Conservation (phyloP, 1,140 invertebrate genomes). For the Stratiolaelaps scimitus region DNA sequence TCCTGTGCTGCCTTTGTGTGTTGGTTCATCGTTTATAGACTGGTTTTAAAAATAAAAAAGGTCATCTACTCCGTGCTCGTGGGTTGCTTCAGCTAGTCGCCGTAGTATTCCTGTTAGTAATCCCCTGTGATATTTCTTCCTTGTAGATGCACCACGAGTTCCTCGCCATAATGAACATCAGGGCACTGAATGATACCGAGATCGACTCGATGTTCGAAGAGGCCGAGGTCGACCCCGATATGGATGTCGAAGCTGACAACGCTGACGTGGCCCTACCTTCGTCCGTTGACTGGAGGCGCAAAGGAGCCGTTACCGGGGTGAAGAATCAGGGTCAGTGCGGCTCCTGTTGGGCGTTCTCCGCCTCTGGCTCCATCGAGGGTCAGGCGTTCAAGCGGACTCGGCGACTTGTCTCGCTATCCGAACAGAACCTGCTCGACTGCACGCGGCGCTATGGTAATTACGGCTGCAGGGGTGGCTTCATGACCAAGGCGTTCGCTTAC, state of each 20-base stretch:
- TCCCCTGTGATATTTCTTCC: too few species aligned
- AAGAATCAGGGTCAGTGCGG: conserved; percentile 43
- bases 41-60: too few species aligned
- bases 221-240: too few species aligned
- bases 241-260: conserved; percentile 33
- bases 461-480: conserved; percentile 78
- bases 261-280: conserved; percentile 56
- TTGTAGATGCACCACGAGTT: too few species aligned
- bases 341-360: conserved; percentile 40
- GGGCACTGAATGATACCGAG: too few species aligned
- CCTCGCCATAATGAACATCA: too few species aligned
- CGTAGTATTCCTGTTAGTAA: too few species aligned
- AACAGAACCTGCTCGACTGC: conserved; percentile 34
- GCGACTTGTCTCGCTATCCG: conserved; percentile 31
- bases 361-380: conserved; percentile 46
- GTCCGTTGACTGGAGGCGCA: conserved; percentile 68
- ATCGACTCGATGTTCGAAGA: too few species aligned
- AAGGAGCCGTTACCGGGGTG: conserved; percentile 48
- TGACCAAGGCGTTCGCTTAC: conserved; percentile 43
- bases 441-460: conserved; percentile 43
- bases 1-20: too few species aligned
- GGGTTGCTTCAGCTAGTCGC: too few species aligned
- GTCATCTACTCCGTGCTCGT: too few species aligned
- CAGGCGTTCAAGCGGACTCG: conserved; percentile 41
- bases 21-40: too few species aligned